Percentiles rank a stretch among this genome's conserved stretches.
phyloP scores from a whole-genome alignment of 2,113 vertebrate genomes.

The Lophotis ruficrista region DNA sequence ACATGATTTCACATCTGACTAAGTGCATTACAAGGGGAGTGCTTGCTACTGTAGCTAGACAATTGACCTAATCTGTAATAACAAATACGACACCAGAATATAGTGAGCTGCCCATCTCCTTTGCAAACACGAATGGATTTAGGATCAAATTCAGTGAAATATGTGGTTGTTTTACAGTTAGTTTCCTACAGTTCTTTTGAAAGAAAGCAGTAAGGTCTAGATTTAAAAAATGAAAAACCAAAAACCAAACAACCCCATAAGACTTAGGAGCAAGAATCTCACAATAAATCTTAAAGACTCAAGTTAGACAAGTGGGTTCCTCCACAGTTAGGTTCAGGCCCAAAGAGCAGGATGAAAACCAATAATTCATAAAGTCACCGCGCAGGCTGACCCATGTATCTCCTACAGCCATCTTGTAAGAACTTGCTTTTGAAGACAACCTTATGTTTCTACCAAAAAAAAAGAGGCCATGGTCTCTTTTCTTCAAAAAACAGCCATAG shows the following conservation, averaged over 20 bases:
- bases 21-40: background rate
- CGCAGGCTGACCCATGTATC: background rate
- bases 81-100: background rate
- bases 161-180: background rate
- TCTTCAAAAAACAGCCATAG: background rate
- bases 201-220: background rate
- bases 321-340: background rate
- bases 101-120: background rate
- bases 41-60: background rate
- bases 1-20: slow-evolving; percentile 47
- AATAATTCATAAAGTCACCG: background rate
- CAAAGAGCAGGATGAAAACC: background rate
- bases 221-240: background rate
- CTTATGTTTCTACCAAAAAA: background rate
- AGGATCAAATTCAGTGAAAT: background rate
- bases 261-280: background rate
- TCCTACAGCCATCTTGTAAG: background rate
- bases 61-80: slow-evolving; percentile 2
- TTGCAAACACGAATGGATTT: background rate
- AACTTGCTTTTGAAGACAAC: background rate
- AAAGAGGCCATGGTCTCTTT: background rate
- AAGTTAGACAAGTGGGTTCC: background rate
- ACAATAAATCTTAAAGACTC: background rate
- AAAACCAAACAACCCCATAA: background rate
- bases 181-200: background rate